Evolutionary conservation across 1,140 invertebrate species (phyloP).

Genomic region (Hylaeus anthracinus): DNA sequence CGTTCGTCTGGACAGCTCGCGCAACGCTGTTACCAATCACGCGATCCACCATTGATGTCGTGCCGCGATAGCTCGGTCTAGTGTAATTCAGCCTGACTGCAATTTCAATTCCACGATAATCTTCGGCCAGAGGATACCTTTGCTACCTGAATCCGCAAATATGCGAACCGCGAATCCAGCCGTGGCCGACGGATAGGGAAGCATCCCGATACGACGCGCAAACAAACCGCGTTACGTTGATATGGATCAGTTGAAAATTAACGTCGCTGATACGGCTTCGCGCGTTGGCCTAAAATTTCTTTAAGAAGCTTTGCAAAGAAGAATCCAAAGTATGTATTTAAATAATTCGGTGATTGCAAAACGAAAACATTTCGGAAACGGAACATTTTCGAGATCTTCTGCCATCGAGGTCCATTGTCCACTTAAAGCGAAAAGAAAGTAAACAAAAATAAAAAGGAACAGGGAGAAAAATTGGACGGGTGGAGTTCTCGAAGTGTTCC

Average conservation of each 20-base stretch:
- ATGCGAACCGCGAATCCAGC: constrained; percentile 29
- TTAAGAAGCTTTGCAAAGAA: too few relatives aligned
- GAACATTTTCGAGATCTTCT: background rate
- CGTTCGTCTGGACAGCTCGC: background rate
- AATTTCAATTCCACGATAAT: constrained; percentile 30
- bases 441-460: background rate
- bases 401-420: background rate
- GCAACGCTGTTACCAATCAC: background rate
- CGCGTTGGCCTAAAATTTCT: too few relatives aligned
- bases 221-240: constrained; percentile 40
- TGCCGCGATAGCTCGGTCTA: background rate
- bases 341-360: too few relatives aligned
- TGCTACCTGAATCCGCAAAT: constrained; percentile 43
- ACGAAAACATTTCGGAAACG: too few relatives aligned
- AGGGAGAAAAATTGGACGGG: background rate
- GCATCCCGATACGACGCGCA: constrained; percentile 36
- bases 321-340: too few relatives aligned
- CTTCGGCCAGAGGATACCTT: constrained; percentile 36
- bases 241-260: constrained; percentile 49
- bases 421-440: background rate
- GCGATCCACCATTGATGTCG: background rate
- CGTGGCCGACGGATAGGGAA: constrained; percentile 15
- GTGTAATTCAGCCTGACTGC: constrained; percentile 26
- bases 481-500: background rate
- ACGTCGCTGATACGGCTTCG: constrained; percentile 2